Evolutionary conservation across 2,113 vertebrate genomes (phyloP), one percentile per base, ranked within the genome.

Genomic region (Lamprotornis superbus): DNA sequence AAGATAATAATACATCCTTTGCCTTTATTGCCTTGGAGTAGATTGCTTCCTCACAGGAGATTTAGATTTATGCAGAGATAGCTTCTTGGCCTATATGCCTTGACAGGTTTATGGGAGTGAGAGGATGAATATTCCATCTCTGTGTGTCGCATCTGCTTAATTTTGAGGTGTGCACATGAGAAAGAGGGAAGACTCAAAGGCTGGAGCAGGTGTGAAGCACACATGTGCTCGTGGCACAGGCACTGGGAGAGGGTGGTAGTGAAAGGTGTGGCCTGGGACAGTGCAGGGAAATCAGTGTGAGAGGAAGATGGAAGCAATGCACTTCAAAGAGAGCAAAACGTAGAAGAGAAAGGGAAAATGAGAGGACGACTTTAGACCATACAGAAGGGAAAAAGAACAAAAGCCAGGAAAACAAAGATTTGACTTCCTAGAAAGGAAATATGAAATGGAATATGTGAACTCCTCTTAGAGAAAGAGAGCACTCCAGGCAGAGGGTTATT

Each of bases 1-100:
- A 96, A 96, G 92, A 96, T 95, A 97, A 95, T 92, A 96, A 95
- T 92, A 92, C 68, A 94, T 95, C 93, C 85, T 92, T 88, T 92
- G 88, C 85, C 94, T 96, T 95, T 96, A 93, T 94, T 96, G 91
- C 96, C 95, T 95, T 87, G 90, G 95, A 94, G 95, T 93, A 87
- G 94, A 94, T 83, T 95, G 93, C 96, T 96, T 96, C 94, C 95
- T 96, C 60, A 18, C 90, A 93, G 88, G 92, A 95, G 94, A 95
- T 92, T 93, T 90, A 93, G 95, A 97, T 96, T 95, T 94, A 90
- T 79, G 88, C 90, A 92, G 94, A 94, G 88, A 93, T 93, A 95
- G 79, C 82, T 95, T 92, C 83, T 96, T 95, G 90, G 93, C 95
- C 94, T 95, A 53, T 93, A 7, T 82, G 91, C 87, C 92, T 94